phyloP scores from a whole-genome alignment of 2,113 vertebrate genomes.

The Pomatorhinus ruficollis region DNA sequence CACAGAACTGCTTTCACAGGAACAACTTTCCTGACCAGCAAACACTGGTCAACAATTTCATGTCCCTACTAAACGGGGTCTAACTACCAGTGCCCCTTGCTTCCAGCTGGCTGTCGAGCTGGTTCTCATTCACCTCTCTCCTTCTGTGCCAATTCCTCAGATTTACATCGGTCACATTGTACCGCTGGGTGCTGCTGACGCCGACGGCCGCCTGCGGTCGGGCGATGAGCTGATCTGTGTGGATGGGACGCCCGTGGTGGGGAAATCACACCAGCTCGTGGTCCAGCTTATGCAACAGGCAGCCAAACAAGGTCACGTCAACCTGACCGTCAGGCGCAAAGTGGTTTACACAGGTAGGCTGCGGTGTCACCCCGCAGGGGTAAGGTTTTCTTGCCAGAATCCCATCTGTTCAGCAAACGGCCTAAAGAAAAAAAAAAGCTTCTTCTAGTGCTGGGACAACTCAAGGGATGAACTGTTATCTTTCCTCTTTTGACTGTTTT shows the following conservation, averaged over 20 bases:
- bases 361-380: not conserved
- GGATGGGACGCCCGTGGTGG: conserved; percentile 95
- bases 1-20: not conserved
- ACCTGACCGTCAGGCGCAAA: conserved; percentile 96
- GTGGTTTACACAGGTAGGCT: conserved; percentile 87
- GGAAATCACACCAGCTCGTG: conserved; percentile 97
- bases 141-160: conserved; percentile 63
- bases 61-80: not conserved
- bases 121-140: not conserved
- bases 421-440: not conserved
- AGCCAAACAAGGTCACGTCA: conserved; percentile 97
- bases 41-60: not conserved
- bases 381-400: not conserved
- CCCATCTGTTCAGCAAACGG: conserved; percentile 6
- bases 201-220: conserved; percentile 93
- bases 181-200: conserved; percentile 94
- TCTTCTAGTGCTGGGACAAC: not conserved
- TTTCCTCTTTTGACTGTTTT: not conserved
- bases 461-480: not conserved
- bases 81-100: not conserved
- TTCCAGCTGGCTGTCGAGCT: not conserved
- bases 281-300: conserved; percentile 99
- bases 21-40: not conserved
- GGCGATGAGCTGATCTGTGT: conserved; percentile 96
- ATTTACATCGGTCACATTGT: conserved; percentile 99